phyloP scores from a whole-genome alignment of 2,113 vertebrate species.

The Austrofundulus limnaeus region DNA sequence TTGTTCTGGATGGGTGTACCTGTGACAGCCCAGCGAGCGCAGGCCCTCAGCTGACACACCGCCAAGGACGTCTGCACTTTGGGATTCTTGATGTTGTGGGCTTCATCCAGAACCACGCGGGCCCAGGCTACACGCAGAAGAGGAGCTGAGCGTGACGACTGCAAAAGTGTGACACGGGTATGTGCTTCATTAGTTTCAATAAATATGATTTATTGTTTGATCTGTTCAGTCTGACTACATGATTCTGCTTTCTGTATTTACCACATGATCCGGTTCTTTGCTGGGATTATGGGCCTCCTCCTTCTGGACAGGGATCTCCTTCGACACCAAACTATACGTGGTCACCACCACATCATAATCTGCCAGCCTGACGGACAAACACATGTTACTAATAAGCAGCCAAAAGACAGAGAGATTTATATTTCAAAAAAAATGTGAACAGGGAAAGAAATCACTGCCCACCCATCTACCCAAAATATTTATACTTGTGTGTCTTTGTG shows the following conservation, averaged over 20 bases:
- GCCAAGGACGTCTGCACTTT: constrained; percentile 90
- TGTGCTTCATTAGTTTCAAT: background rate
- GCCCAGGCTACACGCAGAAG: constrained; percentile 86
- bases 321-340: constrained; percentile 90
- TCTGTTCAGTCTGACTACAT: background rate
- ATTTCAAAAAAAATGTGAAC: no score
- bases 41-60: constrained; percentile 86
- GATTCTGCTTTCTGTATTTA: constrained; percentile 36
- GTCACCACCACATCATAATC: constrained; percentile 91
- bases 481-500: no score
- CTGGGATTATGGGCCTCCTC: constrained; percentile 75
- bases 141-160: constrained; percentile 66
- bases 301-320: constrained; percentile 86
- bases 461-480: no score
- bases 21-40: constrained; percentile 91
- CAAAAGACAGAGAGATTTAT: no score
- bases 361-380: constrained; percentile 79
- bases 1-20: constrained; percentile 98
- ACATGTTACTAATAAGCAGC: background rate
- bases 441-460: no score
- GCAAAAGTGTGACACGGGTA: background rate
- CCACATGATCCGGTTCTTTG: constrained; percentile 70
- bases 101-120: constrained; percentile 91
- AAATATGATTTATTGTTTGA: background rate
- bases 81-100: constrained; percentile 94